Percentiles rank a stretch among this genome's conserved stretches.
Conservation (phyloP, 2,888 invertebrate species). For the Zele albiditarsus region DNA sequence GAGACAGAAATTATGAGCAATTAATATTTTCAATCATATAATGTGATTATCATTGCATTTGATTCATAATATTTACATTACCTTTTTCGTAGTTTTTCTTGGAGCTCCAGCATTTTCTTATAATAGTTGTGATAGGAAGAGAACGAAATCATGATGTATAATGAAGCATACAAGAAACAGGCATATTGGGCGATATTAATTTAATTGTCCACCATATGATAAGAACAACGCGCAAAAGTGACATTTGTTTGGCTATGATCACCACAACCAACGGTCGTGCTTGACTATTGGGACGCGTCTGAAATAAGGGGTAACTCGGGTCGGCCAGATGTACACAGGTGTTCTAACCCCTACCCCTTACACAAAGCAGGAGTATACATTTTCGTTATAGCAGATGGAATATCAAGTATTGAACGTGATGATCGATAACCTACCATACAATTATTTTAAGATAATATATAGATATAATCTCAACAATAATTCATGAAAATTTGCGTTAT, state of each 20-base stretch:
- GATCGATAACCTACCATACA: not conserved
- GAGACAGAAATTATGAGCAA: slow-evolving; percentile 31
- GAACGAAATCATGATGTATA: slow-evolving; percentile 56
- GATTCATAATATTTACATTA: slow-evolving; percentile 38
- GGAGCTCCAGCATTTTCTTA: slow-evolving; percentile 67
- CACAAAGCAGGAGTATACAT: not conserved
- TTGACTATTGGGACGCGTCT: slow-evolving; percentile 54
- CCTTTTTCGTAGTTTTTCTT: slow-evolving; percentile 68
- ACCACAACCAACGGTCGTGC: slow-evolving; percentile 64
- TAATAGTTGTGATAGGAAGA: slow-evolving; percentile 61
- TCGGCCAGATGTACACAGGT: slow-evolving; percentile 62
- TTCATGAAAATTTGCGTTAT: not conserved
- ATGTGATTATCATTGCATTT: not conserved
- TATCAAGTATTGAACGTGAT: not conserved
- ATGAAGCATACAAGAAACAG: slow-evolving; percentile 17
- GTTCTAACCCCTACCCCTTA: slow-evolving; percentile 59
- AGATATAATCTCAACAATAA: not conserved
- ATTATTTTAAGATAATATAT: not conserved
- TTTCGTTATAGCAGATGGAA: slow-evolving; percentile 3
- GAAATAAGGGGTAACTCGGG: slow-evolving; percentile 54
- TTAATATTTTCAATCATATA: not conserved
- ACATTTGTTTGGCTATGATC: slow-evolving; percentile 51
- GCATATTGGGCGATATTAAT: slow-evolving; percentile 29
- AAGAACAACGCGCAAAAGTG: slow-evolving; percentile 38
- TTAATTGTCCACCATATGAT: not conserved